These are phyloP conservation scores for Cyprinodon variegatus DNA, from an alignment of 2,113 vertebrate species.

Conservation along the genomic window DNA sequence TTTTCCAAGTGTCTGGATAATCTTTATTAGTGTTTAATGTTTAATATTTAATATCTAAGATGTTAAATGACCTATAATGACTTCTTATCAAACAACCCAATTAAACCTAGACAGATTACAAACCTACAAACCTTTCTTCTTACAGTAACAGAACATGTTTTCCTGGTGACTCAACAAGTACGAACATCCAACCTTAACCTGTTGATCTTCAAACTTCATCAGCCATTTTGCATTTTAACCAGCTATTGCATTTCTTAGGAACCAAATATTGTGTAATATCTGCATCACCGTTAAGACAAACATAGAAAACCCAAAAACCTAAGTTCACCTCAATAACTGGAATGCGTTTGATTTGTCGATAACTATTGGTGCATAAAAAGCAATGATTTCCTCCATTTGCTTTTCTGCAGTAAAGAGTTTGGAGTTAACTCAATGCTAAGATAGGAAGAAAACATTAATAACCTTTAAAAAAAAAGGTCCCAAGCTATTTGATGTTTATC, in stretches of 20 bases:
- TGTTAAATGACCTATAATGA: neutral
- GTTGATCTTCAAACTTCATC: neutral
- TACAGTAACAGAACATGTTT: neutral
- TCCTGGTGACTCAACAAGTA: neutral
- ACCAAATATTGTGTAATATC: no score
- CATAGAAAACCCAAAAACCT: no score
- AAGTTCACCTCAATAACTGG: no score
- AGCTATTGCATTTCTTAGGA: no score
- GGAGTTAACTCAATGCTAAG: no score
- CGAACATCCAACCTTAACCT: no score
- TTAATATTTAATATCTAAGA: neutral
- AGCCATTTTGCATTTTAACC: no score
- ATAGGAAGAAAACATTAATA: neutral
- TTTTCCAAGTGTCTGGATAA: neutral
- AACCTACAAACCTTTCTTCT: neutral
- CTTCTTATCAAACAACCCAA: neutral
- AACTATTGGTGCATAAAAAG: no score
- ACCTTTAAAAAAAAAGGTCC: neutral
- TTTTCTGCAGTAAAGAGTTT: no score
- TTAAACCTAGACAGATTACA: neutral
- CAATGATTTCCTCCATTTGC: no score
- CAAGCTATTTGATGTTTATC: neutral
- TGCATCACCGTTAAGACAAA: no score
- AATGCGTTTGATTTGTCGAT: no score
- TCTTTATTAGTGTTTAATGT: neutral